Percentiles rank a stretch among this genome's conserved stretches.
Evolutionary conservation across 64 coral and sea anemone species (phyloP).

Genomic region (Astreopora myriophthalma): DNA sequence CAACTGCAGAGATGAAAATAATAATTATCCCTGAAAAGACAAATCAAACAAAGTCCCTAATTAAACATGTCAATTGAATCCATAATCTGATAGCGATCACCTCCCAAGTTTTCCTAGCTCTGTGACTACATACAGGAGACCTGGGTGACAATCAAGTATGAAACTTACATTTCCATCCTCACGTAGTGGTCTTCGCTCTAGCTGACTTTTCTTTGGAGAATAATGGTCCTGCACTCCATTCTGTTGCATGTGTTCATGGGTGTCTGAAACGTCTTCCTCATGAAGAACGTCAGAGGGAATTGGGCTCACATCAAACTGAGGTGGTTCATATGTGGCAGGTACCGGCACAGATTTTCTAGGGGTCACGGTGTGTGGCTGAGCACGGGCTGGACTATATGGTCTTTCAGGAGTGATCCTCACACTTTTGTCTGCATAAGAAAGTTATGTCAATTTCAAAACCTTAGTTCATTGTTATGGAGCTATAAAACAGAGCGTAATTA

Average conservation of each 20-base stretch:
- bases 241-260: neutral
- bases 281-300: conserved; percentile 26
- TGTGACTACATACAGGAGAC: neutral
- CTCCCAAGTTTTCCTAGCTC: neutral
- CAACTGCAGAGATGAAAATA: too few species aligned
- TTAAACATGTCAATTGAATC: too few species aligned
- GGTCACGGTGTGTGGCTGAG: conserved; percentile 56
- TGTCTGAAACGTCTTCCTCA: neutral
- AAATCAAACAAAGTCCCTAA: too few species aligned
- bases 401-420: conserved; percentile 68
- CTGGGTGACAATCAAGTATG: neutral
- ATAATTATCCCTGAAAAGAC: too few species aligned
- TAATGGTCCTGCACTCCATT: neutral
- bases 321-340: conserved; percentile 71
- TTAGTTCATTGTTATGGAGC: too few species aligned
- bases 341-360: conserved; percentile 72
- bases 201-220: conserved; percentile 2
- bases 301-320: conserved; percentile 72
- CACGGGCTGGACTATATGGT: conserved; percentile 29
- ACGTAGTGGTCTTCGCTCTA: neutral
- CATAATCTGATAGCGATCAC: too few species aligned
- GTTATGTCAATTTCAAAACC: neutral
- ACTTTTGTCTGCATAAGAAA: conserved; percentile 67
- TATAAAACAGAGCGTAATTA: too few species aligned
- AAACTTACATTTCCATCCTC: neutral